Conservation (phyloP, 1,140 invertebrate species). For the Monomorium pharaonis region DNA sequence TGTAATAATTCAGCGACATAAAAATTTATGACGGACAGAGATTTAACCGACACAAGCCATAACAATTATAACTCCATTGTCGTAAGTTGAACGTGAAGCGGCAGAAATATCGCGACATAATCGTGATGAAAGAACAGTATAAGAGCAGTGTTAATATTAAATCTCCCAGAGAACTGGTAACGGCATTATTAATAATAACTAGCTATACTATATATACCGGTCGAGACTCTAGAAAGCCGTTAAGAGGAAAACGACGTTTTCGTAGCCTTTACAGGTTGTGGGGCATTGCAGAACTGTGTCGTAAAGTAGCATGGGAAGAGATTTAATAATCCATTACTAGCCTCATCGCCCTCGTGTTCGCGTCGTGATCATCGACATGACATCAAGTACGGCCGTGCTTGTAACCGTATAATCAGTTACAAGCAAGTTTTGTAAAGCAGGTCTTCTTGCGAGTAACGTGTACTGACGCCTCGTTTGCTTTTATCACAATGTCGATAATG, state of each 20-base stretch:
- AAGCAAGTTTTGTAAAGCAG: constrained; percentile 40
- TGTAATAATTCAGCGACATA: neutral
- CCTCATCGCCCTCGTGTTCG: neutral
- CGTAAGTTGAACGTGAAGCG: neutral
- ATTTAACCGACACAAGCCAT: neutral
- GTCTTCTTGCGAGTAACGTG: neutral
- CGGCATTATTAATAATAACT: constrained; percentile 56
- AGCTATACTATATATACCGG: neutral
- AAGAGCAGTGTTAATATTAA: constrained; percentile 13
- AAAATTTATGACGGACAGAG: neutral
- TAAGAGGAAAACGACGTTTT: constrained; percentile 59
- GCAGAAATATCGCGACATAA: neutral
- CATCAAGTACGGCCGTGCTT: constrained; percentile 13
- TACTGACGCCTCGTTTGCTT: constrained; percentile 3
- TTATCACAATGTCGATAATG: constrained; percentile 8
- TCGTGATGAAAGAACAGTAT: neutral
- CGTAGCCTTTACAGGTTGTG: constrained; percentile 52
- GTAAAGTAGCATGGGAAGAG: constrained; percentile 57
- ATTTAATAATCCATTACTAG: constrained; percentile 73
- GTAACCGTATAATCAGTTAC: constrained; percentile 41
- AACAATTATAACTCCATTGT: constrained; percentile 7
- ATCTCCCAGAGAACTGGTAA: neutral
- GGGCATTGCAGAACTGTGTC: constrained; percentile 39
- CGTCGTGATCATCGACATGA: constrained; percentile 23
- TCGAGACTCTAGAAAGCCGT: constrained; percentile 48